Evolutionary conservation across 2,888 invertebrate species (phyloP), one percentile per base, ranked within the genome.

Genomic region (Microdon myrmicae): DNA sequence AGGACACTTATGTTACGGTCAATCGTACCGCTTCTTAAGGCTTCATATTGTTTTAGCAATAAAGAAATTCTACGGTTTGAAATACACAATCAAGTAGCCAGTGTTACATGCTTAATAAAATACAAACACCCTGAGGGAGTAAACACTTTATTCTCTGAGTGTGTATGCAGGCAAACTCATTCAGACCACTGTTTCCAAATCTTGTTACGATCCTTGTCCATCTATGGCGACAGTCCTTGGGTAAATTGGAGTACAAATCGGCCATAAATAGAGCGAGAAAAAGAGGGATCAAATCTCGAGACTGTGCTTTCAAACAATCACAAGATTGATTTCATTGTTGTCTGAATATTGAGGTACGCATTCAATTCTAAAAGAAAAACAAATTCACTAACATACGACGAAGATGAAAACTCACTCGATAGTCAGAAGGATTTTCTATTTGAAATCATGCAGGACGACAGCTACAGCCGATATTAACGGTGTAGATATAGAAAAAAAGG

Each of bases 271-370:
- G 1, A 3, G n/a, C 13, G 14, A 23, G 9, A 37, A 47, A 28
- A 41, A 45, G 53, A 58, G 43, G 23, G 29, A 47, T 32, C 47
- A 39, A 34, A 56, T 58, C 43, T 58, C 53, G 58, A 58, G 64
- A 64, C 53, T 64, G 51, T 8, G 43, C 32, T 16, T 29, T 43
- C 39, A 53, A 47, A 58, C 64, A 58, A 58, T 51, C 41, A 41
- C 37, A 20, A 58, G 56, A 58, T 64, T 64, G 64, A 64, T 58
- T 64, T 64, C 51, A 64, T 64, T 64, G 58, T 38, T 58, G 37
- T 47, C 64, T 31, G 51, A 64, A 58, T 58, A 58, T 58, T 51
- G 64, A 22, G 51, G 58, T 45, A 16, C 43, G 45, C 64, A 53
- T 58, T 64, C 58, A 64, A 64, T 64, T 58, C 64, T n/a, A 64